phyloP scores from a whole-genome alignment of 23 tunicate species.

The Styela clava region DNA sequence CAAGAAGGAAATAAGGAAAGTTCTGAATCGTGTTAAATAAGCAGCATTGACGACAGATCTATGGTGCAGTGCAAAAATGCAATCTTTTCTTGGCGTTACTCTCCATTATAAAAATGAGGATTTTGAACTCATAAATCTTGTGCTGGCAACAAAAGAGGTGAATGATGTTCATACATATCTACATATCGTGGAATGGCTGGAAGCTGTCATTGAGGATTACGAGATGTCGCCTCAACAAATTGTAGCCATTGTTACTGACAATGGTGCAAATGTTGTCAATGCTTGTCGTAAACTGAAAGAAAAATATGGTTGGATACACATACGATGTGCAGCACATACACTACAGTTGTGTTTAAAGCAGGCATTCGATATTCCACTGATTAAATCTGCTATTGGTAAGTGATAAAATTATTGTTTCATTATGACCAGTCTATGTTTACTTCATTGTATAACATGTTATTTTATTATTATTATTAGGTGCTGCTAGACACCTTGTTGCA shows the following conservation, averaged over 20 bases:
- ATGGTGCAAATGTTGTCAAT: background rate
- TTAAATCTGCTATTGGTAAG: too few species aligned
- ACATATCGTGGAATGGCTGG: conserved; percentile 32
- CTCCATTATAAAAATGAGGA: conserved; percentile 29
- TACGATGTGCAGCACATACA: background rate
- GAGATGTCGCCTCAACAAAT: conserved; percentile 29
- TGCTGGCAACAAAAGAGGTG: conserved; percentile 50
- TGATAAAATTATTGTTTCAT: conserved; percentile 29
- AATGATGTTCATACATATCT: conserved; percentile 27
- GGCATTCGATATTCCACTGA: conserved; percentile 32
- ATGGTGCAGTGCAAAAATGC: conserved; percentile 37
- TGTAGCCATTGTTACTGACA: background rate
- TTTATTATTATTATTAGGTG: conserved; percentile 15
- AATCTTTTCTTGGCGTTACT: conserved; percentile 46
- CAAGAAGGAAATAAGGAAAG: too few species aligned
- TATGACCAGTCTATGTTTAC: background rate
- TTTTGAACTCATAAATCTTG: too few species aligned
- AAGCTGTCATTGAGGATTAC: conserved; percentile 32
- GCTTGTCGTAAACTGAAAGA: background rate
- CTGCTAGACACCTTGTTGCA: conserved; percentile 39
- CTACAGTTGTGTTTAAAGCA: conserved; percentile 28
- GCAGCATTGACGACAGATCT: conserved; percentile 29
- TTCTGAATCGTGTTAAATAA: too few species aligned
- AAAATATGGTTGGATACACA: background rate
- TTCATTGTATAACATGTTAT: background rate